phyloP scores from a whole-genome alignment of 1,140 invertebrate species.

The Lepidurus couesii region DNA sequence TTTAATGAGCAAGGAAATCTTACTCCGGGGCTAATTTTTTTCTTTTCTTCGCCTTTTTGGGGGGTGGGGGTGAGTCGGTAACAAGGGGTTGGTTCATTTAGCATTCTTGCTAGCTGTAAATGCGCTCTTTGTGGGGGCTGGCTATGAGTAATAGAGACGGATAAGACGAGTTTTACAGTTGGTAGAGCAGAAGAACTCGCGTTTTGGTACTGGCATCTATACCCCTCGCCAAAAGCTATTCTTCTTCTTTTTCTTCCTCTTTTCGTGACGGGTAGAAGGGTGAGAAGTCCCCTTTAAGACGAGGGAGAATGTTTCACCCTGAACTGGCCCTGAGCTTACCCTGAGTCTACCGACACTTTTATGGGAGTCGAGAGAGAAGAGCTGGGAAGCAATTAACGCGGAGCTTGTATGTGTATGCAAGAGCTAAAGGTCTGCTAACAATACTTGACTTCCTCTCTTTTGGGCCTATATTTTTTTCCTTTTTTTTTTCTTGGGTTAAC shows the following conservation, averaged over 20 bases:
- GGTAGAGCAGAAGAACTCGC: not conserved
- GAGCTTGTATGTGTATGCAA: not conserved
- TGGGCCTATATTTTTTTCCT: not conserved
- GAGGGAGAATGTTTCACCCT: too few relatives aligned
- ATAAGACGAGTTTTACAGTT: not conserved
- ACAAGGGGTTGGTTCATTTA: too few relatives aligned
- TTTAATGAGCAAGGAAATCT: too few relatives aligned
- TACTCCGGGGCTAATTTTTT: too few relatives aligned
- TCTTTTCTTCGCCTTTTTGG: too few relatives aligned
- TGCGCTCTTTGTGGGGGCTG: not conserved
- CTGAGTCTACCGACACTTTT: not conserved
- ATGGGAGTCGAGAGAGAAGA: not conserved
- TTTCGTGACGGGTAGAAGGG: not conserved
- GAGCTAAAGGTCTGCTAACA: not conserved
- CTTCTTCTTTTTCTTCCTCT: not conserved
- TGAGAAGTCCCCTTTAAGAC: too few relatives aligned
- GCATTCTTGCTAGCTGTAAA: too few relatives aligned
- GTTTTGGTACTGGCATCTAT: not conserved
- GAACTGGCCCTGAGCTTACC: too few relatives aligned
- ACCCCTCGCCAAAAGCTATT: not conserved
- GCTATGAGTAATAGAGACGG: constrained; percentile 14
- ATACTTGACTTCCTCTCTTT: too few relatives aligned
- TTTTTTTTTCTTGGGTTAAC: not conserved
- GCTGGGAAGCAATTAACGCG: constrained; percentile 6
- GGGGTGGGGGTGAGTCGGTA: too few relatives aligned